Evolutionary conservation across 2,888 invertebrate species (phyloP), one percentile per base, ranked within the genome.

Genomic region (Latrodectus hesperus): DNA sequence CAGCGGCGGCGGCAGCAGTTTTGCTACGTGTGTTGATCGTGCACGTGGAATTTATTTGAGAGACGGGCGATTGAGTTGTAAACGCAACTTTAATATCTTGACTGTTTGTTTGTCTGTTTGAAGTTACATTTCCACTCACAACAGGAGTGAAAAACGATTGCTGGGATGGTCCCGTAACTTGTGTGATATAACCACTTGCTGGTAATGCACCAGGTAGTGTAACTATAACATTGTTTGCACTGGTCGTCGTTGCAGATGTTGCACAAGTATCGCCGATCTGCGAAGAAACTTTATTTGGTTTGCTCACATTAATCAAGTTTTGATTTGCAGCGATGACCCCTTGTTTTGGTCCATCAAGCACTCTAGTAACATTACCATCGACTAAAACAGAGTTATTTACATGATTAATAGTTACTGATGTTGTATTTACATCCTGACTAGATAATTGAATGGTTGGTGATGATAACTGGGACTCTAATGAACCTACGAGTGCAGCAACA

Each of bases 401-500:
- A 91, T 95, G 95, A 89, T 93, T 93, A 90, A 94, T 94, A 89
- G 94, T 93, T 89, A 95, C 94, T 90, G 95, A 92, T 90, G 94
- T 94, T 91, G 94, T 95, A 91, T 94, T 93, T 89, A 94, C 94
- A 90, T 94, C 93, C 71, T 88, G 86, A 90, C 90, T 86, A 88
- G 89, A 76, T 67, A 80, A 76, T n/a, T 89, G 89, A 53, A 89
- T 81, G 68, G 79, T 53, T 84, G 90, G 88, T 65, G 86, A 86
- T n/a, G 89, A 81, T 83, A 96, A 94, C 93, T 96, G 96, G 92
- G 95, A 95, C 94, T 96, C 96, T 91, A 96, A 94, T 91, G 96
- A 95, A 92, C 96, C 96, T 92, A 96, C 96, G 92, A 96, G 94
- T 92, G 96, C 96, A 94, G 94, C 96, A 92, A 96, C 96, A 93